Base-by-base conservation (phyloP, 2,113 vertebrate species). In the Falcunculus frontatus region DNA sequence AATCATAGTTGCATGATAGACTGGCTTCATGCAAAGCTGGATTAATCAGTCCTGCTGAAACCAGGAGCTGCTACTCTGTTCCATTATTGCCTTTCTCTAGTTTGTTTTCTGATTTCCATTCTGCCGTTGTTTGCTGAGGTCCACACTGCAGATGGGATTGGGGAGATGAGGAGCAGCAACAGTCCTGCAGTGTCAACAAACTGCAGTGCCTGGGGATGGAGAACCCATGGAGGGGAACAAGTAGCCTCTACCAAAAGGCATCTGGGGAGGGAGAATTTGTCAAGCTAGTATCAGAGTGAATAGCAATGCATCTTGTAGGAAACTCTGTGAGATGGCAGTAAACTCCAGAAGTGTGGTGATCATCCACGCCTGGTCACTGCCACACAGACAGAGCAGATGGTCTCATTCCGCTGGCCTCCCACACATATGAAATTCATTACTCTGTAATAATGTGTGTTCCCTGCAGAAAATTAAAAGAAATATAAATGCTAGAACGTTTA, bases 221-320 rank as follows among this genome's bases (percentile, higher is more conserved):
- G 50, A 74, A 85, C 20, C 41, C 10, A 39, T 27, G 55, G 50
- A 44, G 33, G 22, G 13, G 26, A 85, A 21, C 8, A 42, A 55
- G 7, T 10, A 49, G 11, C n/a, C 42, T 55, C 39, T 41, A 32
- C 7, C 11, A 70, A 68, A 68, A 53, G 19, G 11, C 35, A 32
- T n/a, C 59, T 1, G 0, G 4, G 5, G 5, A 46, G 4, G 5
- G 18, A 4, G 21, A 39, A 62, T 65, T 79, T 65, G 30, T 57
- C 1, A 7, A 52, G 37, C 23, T 16, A 39, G 6, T 35, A 88
- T 64, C 49, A 26, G 7, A 29, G 20, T 1, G 2, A 42, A 59
- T 53, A 64, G 11, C 18, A 67, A 49, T 27, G 4, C 26, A n/a
- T 53, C 29, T 9, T 59, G 16, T 15, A 69, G 50, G 25, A 91